phyloP scores from a whole-genome alignment of 2,797 vertebrate species.

The Hydrophis major region DNA sequence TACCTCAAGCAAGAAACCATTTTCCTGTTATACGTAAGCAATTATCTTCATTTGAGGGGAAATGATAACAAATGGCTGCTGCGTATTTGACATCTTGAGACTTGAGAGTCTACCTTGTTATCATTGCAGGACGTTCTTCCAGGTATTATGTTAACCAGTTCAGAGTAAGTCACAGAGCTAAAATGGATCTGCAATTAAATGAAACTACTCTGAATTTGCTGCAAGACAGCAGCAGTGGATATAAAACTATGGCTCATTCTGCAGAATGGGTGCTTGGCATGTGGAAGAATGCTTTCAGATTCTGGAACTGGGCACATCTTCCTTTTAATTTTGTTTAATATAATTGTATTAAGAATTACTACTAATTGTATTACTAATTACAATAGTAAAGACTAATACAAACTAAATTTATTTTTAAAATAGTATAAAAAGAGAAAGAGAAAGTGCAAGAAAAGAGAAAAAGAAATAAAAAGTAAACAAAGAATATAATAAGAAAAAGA shows the following conservation, averaged over 20 bases:
- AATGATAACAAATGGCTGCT: background rate
- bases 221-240: background rate
- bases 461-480: background rate
- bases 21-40: background rate
- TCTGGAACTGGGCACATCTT: background rate
- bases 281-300: background rate
- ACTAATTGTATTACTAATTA: background rate
- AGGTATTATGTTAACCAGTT: background rate
- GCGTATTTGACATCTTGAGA: background rate
- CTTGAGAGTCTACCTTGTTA: background rate
- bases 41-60: background rate
- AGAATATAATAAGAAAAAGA: background rate
- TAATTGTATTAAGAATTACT: background rate
- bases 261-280: background rate
- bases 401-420: background rate
- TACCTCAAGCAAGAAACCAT: background rate
- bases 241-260: background rate
- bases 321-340: background rate
- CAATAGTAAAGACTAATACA: background rate
- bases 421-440: background rate
- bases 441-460: background rate
- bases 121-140: background rate
- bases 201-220: background rate
- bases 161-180: background rate
- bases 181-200: background rate